phyloP scores from a whole-genome alignment of 2,888 invertebrate species.

The Plutella xylostella region DNA sequence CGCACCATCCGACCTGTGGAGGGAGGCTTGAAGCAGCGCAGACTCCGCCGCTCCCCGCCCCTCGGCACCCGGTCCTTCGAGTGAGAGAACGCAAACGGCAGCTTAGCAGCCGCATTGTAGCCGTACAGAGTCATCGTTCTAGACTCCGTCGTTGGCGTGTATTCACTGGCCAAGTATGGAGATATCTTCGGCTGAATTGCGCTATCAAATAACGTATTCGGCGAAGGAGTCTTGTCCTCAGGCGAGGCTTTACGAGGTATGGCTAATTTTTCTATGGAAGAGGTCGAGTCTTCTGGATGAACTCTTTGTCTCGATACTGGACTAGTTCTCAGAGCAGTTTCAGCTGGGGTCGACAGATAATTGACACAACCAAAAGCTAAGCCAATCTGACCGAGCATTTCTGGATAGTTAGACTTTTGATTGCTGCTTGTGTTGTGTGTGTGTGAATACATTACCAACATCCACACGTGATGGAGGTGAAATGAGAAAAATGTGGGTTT shows the following conservation, averaged over 20 bases:
- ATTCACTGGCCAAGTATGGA: slow-evolving; percentile 45
- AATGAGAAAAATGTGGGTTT: slow-evolving; percentile 21
- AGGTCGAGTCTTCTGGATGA: slow-evolving; percentile 51
- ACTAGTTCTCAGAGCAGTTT: slow-evolving; percentile 26
- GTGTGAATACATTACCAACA: slow-evolving; percentile 17
- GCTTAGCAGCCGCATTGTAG: slow-evolving; percentile 61
- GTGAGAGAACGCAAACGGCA: slow-evolving; percentile 63
- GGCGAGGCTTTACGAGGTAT: slow-evolving; percentile 43
- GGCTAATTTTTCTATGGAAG: slow-evolving; percentile 43
- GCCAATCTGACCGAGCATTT: slow-evolving; percentile 66
- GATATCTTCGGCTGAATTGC: slow-evolving; percentile 59
- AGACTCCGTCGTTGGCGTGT: slow-evolving; percentile 49
- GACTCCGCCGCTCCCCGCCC: slow-evolving; percentile 33
- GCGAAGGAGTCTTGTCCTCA: slow-evolving; percentile 51
- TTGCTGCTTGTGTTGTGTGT: slow-evolving; percentile 56
- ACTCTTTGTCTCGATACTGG: slow-evolving; percentile 46
- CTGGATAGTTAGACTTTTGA: slow-evolving; percentile 65
- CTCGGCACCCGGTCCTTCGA: slow-evolving; percentile 28
- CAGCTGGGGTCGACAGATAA: slow-evolving; percentile 50
- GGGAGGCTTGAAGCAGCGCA: slow-evolving; percentile 37
- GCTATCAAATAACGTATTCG: slow-evolving; percentile 30
- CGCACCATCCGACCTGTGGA: slow-evolving; percentile 63
- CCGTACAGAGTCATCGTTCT: slow-evolving; percentile 62
- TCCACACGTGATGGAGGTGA: slow-evolving; percentile 34
- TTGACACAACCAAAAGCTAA: slow-evolving; percentile 66